Base-by-base conservation (phyloP, 2,888 invertebrate genomes). In the Drosophila austrosaltans region DNA sequence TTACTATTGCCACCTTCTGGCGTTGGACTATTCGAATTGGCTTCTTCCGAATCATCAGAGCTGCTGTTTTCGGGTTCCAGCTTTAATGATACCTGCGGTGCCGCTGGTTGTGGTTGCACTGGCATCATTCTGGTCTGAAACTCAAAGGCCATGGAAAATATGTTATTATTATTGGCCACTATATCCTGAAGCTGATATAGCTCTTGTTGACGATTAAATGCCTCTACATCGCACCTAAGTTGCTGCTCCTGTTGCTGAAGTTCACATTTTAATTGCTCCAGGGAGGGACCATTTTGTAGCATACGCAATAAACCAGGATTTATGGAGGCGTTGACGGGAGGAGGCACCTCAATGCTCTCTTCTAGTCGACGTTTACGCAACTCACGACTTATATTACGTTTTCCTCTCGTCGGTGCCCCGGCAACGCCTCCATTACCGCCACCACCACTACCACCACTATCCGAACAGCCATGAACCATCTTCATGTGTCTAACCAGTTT, bases 401-500 rank as follows among this genome's bases (percentile, higher is more conserved):
- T 81, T 65, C 92, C 76, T 60, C 92, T 78, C 74, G 91, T 67
- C 79, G 91, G 87, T 2, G 85, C 89, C 69, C 91, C 89, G 63
- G 77, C 76, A 32, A n/a, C 36, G 7, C 89, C 76, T 22, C 92
- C 91, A 28, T 92, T 89, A 28, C 92, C 90, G 32, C 93, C 90
- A 1, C 89, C 89, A 44, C 36, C 89, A 44, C 36, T 88, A 42
- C 59, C 68, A 0, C 66, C 72, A 7, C 77, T 71, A 48, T 84
- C 89, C 4, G 79, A 75, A 40, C 91, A 92, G 30, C 94, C 94
- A 90, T 96, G 95, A 61, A 97, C 96, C 96, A 97, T 96, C 92
- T 95, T 96, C 90, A 96, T 94, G 93, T 97, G 97, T 66, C 97
- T 94, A 79, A 96, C 94, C 74, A 97, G 93, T 93, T 98, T 98